Conservation (phyloP, 1,140 invertebrate species). For the Temnothorax curvispinosus region DNA sequence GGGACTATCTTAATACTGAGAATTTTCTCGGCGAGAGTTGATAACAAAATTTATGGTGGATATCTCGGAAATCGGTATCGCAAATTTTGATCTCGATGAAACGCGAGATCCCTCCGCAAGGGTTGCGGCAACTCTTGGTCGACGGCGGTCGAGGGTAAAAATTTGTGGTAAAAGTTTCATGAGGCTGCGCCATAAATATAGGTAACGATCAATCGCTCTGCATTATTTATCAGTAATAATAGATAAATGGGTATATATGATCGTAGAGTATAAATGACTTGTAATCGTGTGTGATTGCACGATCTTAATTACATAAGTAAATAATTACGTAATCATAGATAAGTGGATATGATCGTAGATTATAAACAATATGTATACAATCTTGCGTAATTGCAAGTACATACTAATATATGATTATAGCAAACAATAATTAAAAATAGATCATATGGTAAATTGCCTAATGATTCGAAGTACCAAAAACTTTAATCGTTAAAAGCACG, state of each 20-base stretch:
- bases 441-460: background rate
- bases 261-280: background rate
- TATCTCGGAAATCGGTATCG: background rate
- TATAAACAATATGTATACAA: background rate
- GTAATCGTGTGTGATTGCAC: background rate
- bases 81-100: background rate
- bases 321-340: background rate
- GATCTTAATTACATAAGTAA: background rate
- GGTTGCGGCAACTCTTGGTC: too few species aligned
- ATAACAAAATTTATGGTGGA: background rate
- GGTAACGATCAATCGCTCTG: background rate
- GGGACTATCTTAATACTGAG: background rate
- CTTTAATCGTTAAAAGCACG: slow-evolving; percentile 13
- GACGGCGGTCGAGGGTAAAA: background rate
- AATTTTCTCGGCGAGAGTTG: slow-evolving; percentile 2
- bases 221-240: background rate
- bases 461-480: background rate
- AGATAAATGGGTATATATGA: background rate
- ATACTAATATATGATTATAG: background rate
- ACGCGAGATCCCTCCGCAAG: background rate
- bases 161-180: slow-evolving; percentile 13
- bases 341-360: background rate
- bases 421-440: background rate
- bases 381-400: background rate
- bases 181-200: background rate